These are phyloP conservation scores for Anoplophora glabripennis DNA, from an alignment of 1,140 invertebrate genomes.

Conservation along the genomic window DNA sequence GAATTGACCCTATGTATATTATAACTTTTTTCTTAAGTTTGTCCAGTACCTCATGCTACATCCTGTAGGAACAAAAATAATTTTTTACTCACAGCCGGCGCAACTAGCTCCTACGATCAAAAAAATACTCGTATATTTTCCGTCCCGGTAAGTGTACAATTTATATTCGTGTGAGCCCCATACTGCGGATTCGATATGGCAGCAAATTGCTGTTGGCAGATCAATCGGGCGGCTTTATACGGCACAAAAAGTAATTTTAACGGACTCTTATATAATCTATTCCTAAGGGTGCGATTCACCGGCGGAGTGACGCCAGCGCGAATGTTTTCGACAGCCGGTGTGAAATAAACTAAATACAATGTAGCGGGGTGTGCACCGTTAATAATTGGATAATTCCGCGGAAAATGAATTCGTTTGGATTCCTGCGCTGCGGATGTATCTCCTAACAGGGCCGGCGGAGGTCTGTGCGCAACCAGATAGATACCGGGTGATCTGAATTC, in stretches of 20 bases:
- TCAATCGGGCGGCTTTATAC: slow-evolving; percentile 20
- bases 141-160: slow-evolving; percentile 17
- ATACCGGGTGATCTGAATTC: too few species aligned
- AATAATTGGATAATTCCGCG: slow-evolving; percentile 22
- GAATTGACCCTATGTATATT: too few species aligned
- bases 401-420: slow-evolving; percentile 14
- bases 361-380: slow-evolving; percentile 19
- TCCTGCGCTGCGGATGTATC: too few species aligned
- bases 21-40: too few species aligned
- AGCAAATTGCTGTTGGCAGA: slow-evolving; percentile 27
- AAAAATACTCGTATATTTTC: too few species aligned
- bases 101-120: too few species aligned
- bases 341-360: slow-evolving; percentile 25
- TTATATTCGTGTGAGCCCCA: slow-evolving; percentile 23
- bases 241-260: slow-evolving; percentile 21
- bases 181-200: slow-evolving; percentile 25
- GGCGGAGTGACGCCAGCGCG: slow-evolving; percentile 8
- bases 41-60: too few species aligned
- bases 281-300: slow-evolving; percentile 18
- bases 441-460: too few species aligned
- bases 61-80: too few species aligned
- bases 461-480: too few species aligned
- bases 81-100: too few species aligned
- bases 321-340: slow-evolving; percentile 24
- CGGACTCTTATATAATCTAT: slow-evolving; percentile 4